phyloP scores from a whole-genome alignment of 2,888 invertebrate species.

The Synanthedon andrenaeformis region DNA sequence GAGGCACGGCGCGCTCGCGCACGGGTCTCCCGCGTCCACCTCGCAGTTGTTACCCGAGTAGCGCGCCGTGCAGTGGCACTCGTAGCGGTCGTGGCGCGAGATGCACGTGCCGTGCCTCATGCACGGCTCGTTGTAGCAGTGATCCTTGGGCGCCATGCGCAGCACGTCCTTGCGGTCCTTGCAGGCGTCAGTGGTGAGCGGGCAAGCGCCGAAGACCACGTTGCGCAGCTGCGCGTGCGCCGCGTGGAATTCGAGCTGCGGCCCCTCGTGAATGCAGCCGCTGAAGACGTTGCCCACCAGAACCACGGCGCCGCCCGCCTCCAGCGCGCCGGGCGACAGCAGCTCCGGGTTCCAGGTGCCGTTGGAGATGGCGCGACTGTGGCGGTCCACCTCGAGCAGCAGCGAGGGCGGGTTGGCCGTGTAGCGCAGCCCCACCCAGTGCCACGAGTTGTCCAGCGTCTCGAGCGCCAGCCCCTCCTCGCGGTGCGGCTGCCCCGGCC shows the following conservation, averaged over 20 bases:
- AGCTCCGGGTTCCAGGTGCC: constrained; percentile 82
- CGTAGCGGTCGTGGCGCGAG: constrained; percentile 81
- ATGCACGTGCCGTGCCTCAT: constrained; percentile 86
- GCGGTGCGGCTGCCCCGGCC: constrained; percentile 60
- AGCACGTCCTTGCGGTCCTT: constrained; percentile 66
- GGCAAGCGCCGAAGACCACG: constrained; percentile 82
- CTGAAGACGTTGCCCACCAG: constrained; percentile 84
- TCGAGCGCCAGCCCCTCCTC: constrained; percentile 76
- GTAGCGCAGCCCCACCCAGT: constrained; percentile 77
- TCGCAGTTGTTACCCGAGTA: constrained; percentile 91
- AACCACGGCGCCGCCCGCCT: constrained; percentile 78
- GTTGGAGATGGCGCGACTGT: constrained; percentile 76
- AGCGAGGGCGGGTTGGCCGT: constrained; percentile 51
- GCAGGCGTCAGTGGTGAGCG: constrained; percentile 80
- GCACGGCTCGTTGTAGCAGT: constrained; percentile 84
- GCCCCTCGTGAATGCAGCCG: constrained; percentile 88
- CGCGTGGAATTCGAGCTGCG: constrained; percentile 82
- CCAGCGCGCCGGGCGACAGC: constrained; percentile 77
- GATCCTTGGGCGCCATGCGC: constrained; percentile 72
- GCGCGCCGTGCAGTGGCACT: constrained; percentile 85
- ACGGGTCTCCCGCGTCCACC: constrained; percentile 82
- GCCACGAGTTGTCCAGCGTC: constrained; percentile 86
- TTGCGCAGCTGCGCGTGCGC: constrained; percentile 74
- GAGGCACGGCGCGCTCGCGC: constrained; percentile 75
- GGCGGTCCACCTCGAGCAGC: constrained; percentile 50